Base-by-base conservation (phyloP, 37 sponge, comb jelly and placozoan genomes). In the Halisarca cf. caerulea region DNA sequence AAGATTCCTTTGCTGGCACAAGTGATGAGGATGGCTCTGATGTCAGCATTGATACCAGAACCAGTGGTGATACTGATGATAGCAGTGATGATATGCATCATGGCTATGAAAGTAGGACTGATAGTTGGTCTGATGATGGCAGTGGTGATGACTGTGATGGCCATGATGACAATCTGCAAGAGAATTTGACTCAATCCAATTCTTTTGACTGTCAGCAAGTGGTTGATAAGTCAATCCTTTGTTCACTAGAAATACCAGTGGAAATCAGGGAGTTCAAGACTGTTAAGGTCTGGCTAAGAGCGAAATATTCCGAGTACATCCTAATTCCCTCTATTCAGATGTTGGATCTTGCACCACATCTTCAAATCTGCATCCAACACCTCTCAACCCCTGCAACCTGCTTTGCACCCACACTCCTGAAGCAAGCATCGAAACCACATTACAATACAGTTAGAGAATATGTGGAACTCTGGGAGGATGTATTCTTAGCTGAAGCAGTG, bases 341-440 rank as follows among this genome's bases (percentile, higher is more conserved):
- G n/a, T 32, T 88, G 20, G 89, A 88, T 37, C 72, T 88, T 3
- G 89, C 79, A 18, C 89, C 89, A 66, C 24, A 45, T 15, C 44
- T 88, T 11, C 37, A 68, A 18, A 38, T 88, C 27, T 88, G 89
- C 30, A 77, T 83, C 33, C 89, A 88, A 39, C 89, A 88, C 89
- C 73, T 58, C 59, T 54, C 28, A 37, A 68, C 23, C 54, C 84
- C 89, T 20, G 80, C 59, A 3, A 35, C 41, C 17, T 88, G 89
- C 71, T 88, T 83, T 55, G 27, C 83, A 1, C 62, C 44, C 15
- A 53, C 9, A 20, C 28, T 41, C 5, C 43, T 45, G 14, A 37
- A 35, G 23, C 42, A 80, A 42, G 84, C 89, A 15, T 80, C 84
- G 6, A 79, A 68, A 32, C 9, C 47, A 14, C 35, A 25, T 20